Evolutionary conservation across 2,113 vertebrate genomes (phyloP).

Genomic region (Ophthalmolycus amberensis): DNA sequence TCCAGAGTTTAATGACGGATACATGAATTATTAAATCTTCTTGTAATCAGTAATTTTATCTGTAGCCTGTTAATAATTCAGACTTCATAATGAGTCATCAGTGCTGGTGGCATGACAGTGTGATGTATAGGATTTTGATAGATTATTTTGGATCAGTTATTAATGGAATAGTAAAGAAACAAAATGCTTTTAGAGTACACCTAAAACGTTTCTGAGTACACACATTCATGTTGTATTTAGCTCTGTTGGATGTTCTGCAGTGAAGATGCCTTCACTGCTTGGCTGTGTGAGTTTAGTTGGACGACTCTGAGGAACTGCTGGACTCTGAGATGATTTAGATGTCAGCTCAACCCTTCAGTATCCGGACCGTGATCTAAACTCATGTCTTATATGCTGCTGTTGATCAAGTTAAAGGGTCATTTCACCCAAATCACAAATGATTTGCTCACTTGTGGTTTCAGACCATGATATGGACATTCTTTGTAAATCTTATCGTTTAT

Average conservation of each 20-base stretch:
- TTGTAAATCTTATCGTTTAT: not conserved
- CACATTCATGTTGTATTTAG: not conserved
- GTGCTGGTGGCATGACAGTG: not conserved
- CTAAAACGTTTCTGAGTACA: not conserved
- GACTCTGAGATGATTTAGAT: not conserved
- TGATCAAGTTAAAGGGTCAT: not conserved
- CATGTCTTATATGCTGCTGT: not conserved
- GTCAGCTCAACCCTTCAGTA: not conserved
- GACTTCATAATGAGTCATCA: conserved; percentile 6
- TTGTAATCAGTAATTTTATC: not conserved
- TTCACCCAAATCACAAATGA: not conserved
- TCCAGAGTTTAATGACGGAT: conserved; percentile 1
- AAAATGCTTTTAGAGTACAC: not conserved
- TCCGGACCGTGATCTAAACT: not conserved
- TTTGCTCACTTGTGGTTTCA: not conserved
- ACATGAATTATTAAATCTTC: conserved; percentile 22
- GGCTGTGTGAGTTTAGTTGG: not conserved
- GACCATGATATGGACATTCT: not conserved
- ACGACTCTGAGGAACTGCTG: not conserved
- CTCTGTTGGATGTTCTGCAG: not conserved
- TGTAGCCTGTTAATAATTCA: conserved; percentile 31
- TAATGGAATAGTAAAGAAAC: not conserved
- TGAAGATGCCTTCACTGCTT: too few relatives aligned
- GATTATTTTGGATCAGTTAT: not conserved
- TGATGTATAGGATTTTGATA: not conserved